Base-by-base conservation (phyloP, 2,113 vertebrate species). In the Peromyscus californicus region DNA sequence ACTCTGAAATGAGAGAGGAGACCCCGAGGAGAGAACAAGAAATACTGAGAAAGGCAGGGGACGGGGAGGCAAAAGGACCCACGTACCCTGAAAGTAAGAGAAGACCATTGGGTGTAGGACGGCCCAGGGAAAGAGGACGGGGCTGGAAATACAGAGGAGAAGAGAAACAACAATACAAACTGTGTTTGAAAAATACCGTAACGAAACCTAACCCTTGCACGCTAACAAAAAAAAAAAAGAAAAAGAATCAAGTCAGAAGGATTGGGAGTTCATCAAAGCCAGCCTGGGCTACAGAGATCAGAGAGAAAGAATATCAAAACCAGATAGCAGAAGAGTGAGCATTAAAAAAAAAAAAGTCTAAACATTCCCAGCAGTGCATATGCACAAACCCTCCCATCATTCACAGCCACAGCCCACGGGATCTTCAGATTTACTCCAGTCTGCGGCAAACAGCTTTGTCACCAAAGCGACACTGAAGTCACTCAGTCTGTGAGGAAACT, bases 401-500 rank as follows among this genome's bases (percentile, higher is more conserved):
- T 63, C 79, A 31, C 22, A 94, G n/a, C 67, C 80, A 57, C 0
- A 69, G 65, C 65, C 51, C 74, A 80, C 31, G 80, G 72, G 76
- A 94, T 12, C 42, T 76, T 70, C 63, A 90, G 80, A 65, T 69
- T 39, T 48, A 90, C 75, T 86, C 88, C 26, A 75, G 92, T 69
- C 79, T 76, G 86, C 57, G 74, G 65, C 48, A 82, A 87, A 39
- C 65, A 93, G 51, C 36, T 94, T 1, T 75, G 75, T 63, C 67
- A n/a, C 67, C 65, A 90, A 75, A 82, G 79, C 36, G 63, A 33
- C 59, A 24, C 8, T 22, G 42, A 51, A 26, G 29, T 76, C 31
- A 45, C 42, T 96, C 42, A 13, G 57, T 85, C 48, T 59, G 51
- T 84, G n/a, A 79, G n/a, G 80, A 26, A 69, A 85, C 61, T 82